phyloP scores from a whole-genome alignment of 23 tunicate genomes.

The Oikopleura dioica region DNA sequence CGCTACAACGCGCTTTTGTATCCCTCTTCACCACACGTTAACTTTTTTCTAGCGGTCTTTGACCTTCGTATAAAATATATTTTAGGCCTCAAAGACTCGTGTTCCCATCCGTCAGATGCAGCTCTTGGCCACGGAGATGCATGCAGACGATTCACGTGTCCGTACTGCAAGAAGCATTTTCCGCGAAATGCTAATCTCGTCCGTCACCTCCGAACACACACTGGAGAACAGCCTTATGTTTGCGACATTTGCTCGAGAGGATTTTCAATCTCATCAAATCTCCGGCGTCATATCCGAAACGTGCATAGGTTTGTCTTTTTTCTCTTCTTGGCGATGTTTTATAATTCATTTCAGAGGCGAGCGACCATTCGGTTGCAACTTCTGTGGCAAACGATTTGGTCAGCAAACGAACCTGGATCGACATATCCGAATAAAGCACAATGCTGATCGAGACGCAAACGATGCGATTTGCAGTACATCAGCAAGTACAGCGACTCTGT shows the following conservation, averaged over 20 bases:
- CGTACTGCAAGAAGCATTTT: constrained; percentile 59
- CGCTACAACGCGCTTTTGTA: no score
- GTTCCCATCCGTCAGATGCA: no score
- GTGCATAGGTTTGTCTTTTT: constrained; percentile 25
- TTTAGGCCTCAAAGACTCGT: no score
- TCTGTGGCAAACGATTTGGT: constrained; percentile 75
- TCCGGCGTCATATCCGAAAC: constrained; percentile 80
- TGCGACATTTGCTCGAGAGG: constrained; percentile 77
- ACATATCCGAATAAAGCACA: constrained; percentile 32
- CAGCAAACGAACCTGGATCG: constrained; percentile 87
- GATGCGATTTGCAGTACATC: background rate
- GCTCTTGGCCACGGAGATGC: constrained; percentile 7
- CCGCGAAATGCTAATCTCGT: constrained; percentile 93
- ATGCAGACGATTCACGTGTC: constrained; percentile 49
- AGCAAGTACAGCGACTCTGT: no score
- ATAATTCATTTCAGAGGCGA: constrained; percentile 33
- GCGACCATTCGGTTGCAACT: constrained; percentile 63
- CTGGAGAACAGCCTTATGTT: constrained; percentile 90
- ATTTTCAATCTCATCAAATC: constrained; percentile 87
- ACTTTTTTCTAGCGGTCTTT: no score
- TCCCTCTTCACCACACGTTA: no score
- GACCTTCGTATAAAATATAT: no score
- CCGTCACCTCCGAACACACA: constrained; percentile 85
- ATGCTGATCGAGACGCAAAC: background rate
- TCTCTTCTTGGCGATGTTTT: background rate